Evolutionary conservation across 2,888 invertebrate species (phyloP).

Genomic region (Linnaemya vulpina): DNA sequence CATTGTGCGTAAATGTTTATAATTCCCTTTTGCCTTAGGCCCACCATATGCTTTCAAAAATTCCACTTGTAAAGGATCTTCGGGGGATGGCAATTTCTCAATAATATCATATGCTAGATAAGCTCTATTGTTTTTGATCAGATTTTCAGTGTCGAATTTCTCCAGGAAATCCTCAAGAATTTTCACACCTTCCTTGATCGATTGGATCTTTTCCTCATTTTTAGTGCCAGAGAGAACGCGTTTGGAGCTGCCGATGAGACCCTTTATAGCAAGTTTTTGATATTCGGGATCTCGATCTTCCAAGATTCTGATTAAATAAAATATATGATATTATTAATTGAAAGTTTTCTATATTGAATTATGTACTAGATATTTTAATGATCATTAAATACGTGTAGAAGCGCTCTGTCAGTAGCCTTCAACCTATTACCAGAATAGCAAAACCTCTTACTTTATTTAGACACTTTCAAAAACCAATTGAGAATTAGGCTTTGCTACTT

Average conservation of each 20-base stretch:
- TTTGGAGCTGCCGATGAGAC: conserved; percentile 88
- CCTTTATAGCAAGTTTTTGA: conserved; percentile 89
- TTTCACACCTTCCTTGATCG: conserved; percentile 89
- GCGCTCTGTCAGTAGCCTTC: no score
- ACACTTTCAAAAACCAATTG: no score
- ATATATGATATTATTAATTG: neutral
- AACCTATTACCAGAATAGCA: no score
- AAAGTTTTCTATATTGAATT: neutral
- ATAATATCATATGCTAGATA: conserved; percentile 87
- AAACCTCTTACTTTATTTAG: no score
- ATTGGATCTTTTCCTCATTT: conserved; percentile 89
- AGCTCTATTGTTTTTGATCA: conserved; percentile 87
- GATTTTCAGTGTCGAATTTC: conserved; percentile 87
- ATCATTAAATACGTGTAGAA: no score
- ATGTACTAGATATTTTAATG: no score
- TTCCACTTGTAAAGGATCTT: conserved; percentile 84
- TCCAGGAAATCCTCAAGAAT: conserved; percentile 89
- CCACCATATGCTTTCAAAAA: conserved; percentile 89
- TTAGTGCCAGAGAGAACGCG: conserved; percentile 89
- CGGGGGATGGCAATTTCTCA: conserved; percentile 85
- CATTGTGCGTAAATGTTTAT: conserved; percentile 89
- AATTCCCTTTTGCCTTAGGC: conserved; percentile 84
- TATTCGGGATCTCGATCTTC: conserved; percentile 90
- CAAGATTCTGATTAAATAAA: conserved; percentile 83
- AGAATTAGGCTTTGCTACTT: no score